Evolutionary conservation across 2,113 vertebrate genomes (phyloP), one percentile per base, ranked within the genome.

Genomic region (Myiozetetes cayanensis): DNA sequence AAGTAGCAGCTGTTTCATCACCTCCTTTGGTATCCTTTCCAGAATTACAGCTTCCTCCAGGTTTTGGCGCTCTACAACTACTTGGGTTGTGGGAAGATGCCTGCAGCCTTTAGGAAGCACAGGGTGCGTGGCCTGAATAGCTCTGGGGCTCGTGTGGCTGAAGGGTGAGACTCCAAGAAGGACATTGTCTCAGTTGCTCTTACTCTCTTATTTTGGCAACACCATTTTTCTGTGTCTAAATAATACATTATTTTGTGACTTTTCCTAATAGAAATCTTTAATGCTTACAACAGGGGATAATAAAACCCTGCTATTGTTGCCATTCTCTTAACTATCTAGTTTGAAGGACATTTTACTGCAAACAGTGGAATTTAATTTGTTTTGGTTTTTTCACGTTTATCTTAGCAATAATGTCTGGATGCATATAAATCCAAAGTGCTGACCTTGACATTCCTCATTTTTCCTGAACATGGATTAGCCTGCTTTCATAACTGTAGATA

Each of bases 1-100:
- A 86, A 72, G 79, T 2, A n/a, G 92, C 94, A 96, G 92, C 93
- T 97, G 96, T 95, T 95, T 71, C 23, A 84, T 94, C 90, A 88
- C 79, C 85, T 86, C 92, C 65, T 59, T 63, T 55, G 75, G 76
- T 80, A 72, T 78, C 59, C 68, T 83, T 81, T 93, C 78, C 90
- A 93, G 61, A 86, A 97, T 78, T 92, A 49, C 76, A 87, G 33
- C 85, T 95, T 93, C 88, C 89, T 94, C 70, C 94, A 89, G 63
- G 41, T 93, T 95, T 77, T 93, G 90, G 71, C 82, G 80, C 61
- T 50, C 75, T 47, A 2, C 55, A 56, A 0, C 39, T 62, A 6
- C 90, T 63, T 61, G 44, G 56, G 30, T 19, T 71, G 72, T 27
- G 52, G 92, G 88, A 87, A 67, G 80, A 59, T 22, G 67, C 72